Evolutionary conservation across 2,113 vertebrate genomes (phyloP), one percentile per base, ranked within the genome.

Genomic region (Leiothrix lutea): DNA sequence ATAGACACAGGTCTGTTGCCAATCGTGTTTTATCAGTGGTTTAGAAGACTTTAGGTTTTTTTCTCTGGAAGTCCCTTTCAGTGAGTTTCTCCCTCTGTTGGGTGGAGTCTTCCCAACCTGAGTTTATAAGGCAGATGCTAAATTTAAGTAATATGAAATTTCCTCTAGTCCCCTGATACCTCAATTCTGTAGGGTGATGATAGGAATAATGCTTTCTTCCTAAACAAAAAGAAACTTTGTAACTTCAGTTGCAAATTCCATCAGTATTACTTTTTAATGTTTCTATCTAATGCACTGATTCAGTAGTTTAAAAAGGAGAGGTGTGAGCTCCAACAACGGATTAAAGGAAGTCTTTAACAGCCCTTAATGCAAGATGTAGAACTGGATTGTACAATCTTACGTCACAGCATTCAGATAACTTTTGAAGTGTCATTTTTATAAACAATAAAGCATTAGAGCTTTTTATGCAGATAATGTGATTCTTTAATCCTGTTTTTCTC

Each of bases 401-500:
- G 13, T 85, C 75, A 92, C 22, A 38, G 53, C 21, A 51, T 70
- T 17, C 56, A 92, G 71, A 80, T 67, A 83, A 66, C 26, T 91
- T 95, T 54, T 86, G 47, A 94, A 94, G 81, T 72, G 69, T 57
- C 40, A 38, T 44, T 93, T 89, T 86, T 67, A 88, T 83, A 90
- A 88, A 67, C 0, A 67, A 69, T 65, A 65, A 93, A 48, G 65
- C 36, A 81, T 83, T 90, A 85, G 36, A 7, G 2, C 7, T 53
- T 86, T 92, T 90, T 62, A 94, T 74, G 51, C 67, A 88, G 73
- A 35, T 91, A 86, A 88, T 54, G 25, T 73, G 83, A 88, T 82
- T 92, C 88, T 84, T 92, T 84, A 94, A 92, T 95, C 91, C 87
- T 42, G 45, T 87, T 96, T 95, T 91, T 96, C 78, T 85, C 57